A percentile compares a stretch with the other conserved stretches of the same genome.
Conservation (phyloP, 2,888 invertebrate species). For the Epistrophella euchroma region DNA sequence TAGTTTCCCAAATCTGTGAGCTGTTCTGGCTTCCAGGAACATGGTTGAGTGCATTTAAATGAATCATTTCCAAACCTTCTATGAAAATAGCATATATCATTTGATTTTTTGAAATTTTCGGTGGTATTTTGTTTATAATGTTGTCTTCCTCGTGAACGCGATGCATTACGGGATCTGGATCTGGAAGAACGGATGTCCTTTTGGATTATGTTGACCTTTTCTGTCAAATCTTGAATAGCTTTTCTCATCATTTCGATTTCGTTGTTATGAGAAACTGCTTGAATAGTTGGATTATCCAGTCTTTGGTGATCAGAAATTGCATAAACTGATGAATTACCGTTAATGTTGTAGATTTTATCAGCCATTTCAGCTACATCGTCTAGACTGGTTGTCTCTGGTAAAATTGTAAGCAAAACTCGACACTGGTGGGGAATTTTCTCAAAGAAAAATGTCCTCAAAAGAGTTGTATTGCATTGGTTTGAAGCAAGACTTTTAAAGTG, state of each 20-base stretch:
- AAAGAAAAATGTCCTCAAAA: conserved; percentile 7
- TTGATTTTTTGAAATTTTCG: background rate
- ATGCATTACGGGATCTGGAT: background rate
- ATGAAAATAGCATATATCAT: background rate
- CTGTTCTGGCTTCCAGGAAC: background rate
- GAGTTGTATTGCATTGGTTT: conserved; percentile 5
- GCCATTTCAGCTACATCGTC: background rate
- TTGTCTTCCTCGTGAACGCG: background rate
- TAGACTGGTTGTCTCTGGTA: background rate
- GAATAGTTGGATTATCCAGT: background rate
- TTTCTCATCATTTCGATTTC: background rate
- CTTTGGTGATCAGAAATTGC: background rate
- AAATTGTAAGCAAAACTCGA: background rate
- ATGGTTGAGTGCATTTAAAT: background rate
- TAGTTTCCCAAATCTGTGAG: background rate
- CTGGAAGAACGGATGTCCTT: background rate
- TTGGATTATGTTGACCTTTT: background rate
- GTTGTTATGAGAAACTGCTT: background rate
- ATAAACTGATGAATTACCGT: background rate
- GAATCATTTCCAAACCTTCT: background rate
- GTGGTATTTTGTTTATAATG: background rate
- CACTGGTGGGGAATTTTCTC: background rate
- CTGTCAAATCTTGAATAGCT: background rate
- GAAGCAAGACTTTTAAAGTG: conserved; percentile 2
- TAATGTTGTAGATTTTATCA: background rate